These are phyloP conservation scores for Discoglossus pictus DNA, from an alignment of 2,797 vertebrate species.

Conservation along the genomic window DNA sequence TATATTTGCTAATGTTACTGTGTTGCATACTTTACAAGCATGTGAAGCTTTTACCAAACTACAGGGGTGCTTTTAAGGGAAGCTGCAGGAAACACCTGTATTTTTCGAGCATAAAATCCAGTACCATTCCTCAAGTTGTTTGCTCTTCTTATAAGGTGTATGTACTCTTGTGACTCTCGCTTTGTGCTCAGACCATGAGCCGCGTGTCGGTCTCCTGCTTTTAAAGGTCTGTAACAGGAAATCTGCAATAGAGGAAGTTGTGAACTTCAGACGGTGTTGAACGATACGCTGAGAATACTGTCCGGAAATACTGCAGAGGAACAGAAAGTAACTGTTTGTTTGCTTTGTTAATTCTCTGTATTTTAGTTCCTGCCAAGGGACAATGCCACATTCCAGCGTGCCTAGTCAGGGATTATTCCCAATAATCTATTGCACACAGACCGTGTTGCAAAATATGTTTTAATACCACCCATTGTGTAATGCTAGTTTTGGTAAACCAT, in stretches of 20 bases:
- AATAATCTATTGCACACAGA: neutral
- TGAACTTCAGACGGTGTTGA: neutral
- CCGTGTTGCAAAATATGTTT: neutral
- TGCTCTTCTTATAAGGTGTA: no score
- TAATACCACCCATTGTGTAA: neutral
- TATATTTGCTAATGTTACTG: no score
- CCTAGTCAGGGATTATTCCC: conserved; percentile 7
- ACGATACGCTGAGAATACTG: neutral
- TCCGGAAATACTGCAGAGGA: conserved; percentile 21
- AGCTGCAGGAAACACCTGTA: no score
- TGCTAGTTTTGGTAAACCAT: no score
- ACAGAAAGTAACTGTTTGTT: conserved; percentile 35
- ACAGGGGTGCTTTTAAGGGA: no score
- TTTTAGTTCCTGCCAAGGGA: conserved; percentile 32
- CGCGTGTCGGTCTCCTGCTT: neutral
- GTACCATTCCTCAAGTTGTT: no score
- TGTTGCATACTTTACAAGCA: no score
- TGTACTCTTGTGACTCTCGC: neutral
- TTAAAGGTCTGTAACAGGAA: neutral
- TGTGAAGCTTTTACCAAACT: no score
- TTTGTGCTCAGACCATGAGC: neutral
- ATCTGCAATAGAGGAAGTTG: conserved; percentile 1
- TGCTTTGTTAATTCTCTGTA: conserved; percentile 32
- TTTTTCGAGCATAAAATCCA: no score
- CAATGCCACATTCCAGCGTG: conserved; percentile 34